phyloP scores from a whole-genome alignment of 1,140 invertebrate species.

The Alviniconcha marisindica region DNA sequence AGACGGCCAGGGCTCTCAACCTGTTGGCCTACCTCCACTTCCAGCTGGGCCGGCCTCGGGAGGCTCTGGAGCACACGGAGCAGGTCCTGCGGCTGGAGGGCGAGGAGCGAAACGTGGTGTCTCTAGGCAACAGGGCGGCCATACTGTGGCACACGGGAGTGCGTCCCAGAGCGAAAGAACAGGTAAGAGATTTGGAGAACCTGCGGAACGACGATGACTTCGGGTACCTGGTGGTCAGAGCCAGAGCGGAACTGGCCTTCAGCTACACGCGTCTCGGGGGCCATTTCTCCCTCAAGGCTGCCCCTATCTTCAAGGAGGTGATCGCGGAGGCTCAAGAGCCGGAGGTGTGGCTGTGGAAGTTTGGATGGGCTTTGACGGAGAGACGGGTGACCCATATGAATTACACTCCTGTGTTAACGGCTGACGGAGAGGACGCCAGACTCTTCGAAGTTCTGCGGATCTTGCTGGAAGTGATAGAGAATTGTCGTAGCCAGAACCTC shows the following conservation, averaged over 20 bases:
- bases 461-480: background rate
- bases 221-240: background rate
- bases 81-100: background rate
- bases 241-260: background rate
- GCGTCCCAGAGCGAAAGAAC: background rate
- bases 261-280: background rate
- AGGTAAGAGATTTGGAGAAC: background rate
- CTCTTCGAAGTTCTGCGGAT: background rate
- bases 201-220: background rate
- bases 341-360: constrained; percentile 17
- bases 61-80: background rate
- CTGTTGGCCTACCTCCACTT: background rate
- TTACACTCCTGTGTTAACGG: background rate
- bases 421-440: background rate
- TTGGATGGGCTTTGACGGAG: background rate
- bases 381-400: background rate
- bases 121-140: background rate
- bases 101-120: background rate
- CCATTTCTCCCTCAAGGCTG: background rate
- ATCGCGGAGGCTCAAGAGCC: background rate
- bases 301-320: background rate
- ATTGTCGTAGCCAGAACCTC: background rate
- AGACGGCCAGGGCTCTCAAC: background rate
- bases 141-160: background rate
- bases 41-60: background rate